These are phyloP conservation scores for Neria commutata DNA, from an alignment of 2,888 invertebrate genomes.

Conservation along the genomic window DNA sequence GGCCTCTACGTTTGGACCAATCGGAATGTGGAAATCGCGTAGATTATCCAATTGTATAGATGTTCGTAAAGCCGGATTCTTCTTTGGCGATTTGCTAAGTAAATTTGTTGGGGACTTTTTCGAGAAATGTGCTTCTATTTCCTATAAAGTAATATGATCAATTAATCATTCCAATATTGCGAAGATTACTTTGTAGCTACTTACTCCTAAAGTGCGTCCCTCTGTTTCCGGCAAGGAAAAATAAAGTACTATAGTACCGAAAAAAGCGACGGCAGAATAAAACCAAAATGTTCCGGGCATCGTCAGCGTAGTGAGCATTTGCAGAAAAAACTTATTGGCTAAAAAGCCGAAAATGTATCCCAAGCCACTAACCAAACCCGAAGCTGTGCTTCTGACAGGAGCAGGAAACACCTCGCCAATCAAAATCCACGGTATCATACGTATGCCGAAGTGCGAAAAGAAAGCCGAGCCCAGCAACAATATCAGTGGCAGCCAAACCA, in stretches of 20 bases:
- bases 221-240: conserved; percentile 82
- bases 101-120: conserved; percentile 52
- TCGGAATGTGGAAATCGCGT: conserved; percentile 47
- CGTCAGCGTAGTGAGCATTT: conserved; percentile 68
- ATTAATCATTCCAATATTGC: neutral
- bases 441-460: conserved; percentile 70
- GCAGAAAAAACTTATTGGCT: conserved; percentile 75
- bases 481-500: conserved; percentile 73
- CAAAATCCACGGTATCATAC: conserved; percentile 79
- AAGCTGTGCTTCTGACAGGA: conserved; percentile 72
- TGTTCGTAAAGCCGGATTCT: conserved; percentile 26
- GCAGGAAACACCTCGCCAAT: conserved; percentile 79
- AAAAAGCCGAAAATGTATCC: conserved; percentile 79
- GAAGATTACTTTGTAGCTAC: conserved; percentile 21
- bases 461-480: conserved; percentile 72
- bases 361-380: conserved; percentile 74
- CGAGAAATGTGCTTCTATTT: conserved; percentile 58
- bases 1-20: conserved; percentile 40
- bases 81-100: conserved; percentile 37
- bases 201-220: conserved; percentile 69
- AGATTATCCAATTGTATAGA: conserved; percentile 44
- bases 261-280: conserved; percentile 69
- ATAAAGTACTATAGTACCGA: conserved; percentile 71
- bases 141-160: conserved; percentile 36
- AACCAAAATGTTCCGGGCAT: conserved; percentile 77